Base-by-base conservation (phyloP, 2,888 invertebrate genomes). In the Andrena chrysosceles region DNA sequence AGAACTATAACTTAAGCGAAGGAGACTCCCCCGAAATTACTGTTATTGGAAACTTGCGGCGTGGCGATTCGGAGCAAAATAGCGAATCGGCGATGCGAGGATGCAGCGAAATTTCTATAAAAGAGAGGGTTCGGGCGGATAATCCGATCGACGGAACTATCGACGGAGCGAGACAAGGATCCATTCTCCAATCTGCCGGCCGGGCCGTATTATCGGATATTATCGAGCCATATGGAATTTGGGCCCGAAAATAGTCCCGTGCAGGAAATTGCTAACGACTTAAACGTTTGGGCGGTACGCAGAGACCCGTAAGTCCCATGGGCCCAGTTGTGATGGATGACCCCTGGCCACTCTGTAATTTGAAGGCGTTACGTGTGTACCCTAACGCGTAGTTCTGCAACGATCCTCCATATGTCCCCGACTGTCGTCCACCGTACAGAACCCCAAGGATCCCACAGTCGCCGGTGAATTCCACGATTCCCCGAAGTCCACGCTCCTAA, bases 191-290 rank as follows among this genome's bases (percentile, higher is more conserved):
- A 71, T 81, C 78, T 83, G 67, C 59, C 20, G 72, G 10, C 56
- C 29, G 64, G 68, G 68, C 78, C 84, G 88, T 89, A 92, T 91
- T 92, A 93, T 92, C 89, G 89, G 85, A 85, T 88, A 93, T 92
- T 92, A 93, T 92, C 91, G 92, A 90, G 85, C 91, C 93, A 93
- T 93, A 93, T 93, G 93, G 93, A 93, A 93, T 93, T 93, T 93
- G 88, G 91, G 91, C 83, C 90, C 88, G 85, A 91, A 92, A 92
- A 92, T 92, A 91, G 93, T 93, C 89, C 91, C 90, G 92, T 89
- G 93, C 93, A 94, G 93, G 93, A 94, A 94, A 94, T 94, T 94
- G 91, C 93, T 93, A 93, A 94, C 93, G 93, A 93, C 93, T 93
- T 93, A 93, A 93, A 93, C 91, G 93, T 85, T 90, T 91, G 93